Evolutionary conservation across 2,888 invertebrate genomes (phyloP), one percentile per base, ranked within the genome.

Genomic region (Acholoe squamosa): DNA sequence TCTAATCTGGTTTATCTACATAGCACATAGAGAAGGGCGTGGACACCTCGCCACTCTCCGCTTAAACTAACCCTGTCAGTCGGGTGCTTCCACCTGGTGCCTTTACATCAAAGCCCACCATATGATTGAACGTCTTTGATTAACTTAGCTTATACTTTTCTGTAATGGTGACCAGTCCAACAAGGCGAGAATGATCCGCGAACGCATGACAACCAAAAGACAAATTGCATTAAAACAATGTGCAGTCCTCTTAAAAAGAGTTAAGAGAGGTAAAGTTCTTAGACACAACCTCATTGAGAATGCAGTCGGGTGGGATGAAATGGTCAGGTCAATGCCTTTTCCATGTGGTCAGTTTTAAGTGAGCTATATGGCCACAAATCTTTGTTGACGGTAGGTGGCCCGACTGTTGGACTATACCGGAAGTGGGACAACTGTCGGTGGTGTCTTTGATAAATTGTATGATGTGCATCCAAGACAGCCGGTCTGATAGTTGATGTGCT

Each of bases 1-100:
- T 3, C 14, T 71, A 71, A 71, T 71, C 71, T 71, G 71, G 71
- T 71, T 71, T 71, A 71, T 71, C 71, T 71, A 28, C 5, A 71
- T 14, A 7, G 28, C 28, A 71, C 31, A 71, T 5, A 71, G 71
- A 22, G 31, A 5, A 14, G 28, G 71, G 71, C 61, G 31, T 25
- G 71, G 71, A 25, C n/a, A 28, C 16, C 14, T 14, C n/a, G 71
- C 31, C 71, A 71, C 71, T 25, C n/a, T 14, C 28, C 28, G 16
- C 28, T 71, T 14, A 71, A 71, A 5, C 71, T 25, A 71, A 14
- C 28, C 16, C 28, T 25, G 25, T 14, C 25, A 71, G 28, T n/a
- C 14, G 14, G 28, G 14, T 71, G 71, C n/a, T 25, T 14, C 28
- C 71, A 25, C 28, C 71, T 28, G 28, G 71, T 28, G 14, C 28